Evolutionary conservation across 2,888 invertebrate genomes (phyloP).

Genomic region (Folsomia manolachei): DNA sequence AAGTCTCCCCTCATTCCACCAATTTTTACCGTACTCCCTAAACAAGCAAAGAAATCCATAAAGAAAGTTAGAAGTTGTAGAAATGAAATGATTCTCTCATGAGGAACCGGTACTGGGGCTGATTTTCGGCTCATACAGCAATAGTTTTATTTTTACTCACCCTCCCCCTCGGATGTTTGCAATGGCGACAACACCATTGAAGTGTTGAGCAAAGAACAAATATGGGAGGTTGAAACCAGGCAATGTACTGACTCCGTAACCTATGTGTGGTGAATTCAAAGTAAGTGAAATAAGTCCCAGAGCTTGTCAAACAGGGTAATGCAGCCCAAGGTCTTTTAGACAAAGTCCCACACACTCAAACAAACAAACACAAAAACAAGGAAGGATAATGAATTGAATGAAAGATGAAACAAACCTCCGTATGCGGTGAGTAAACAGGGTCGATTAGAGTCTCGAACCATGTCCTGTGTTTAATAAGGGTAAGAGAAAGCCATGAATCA

Average conservation of each 20-base stretch:
- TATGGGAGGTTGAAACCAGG: conserved; percentile 82
- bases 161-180: conserved; percentile 96
- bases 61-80: too few species aligned
- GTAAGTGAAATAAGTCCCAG: too few species aligned
- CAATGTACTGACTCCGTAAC: conserved; percentile 73
- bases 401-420: background rate
- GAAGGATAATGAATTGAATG: background rate
- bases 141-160: too few species aligned
- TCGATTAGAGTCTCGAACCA: background rate
- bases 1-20: conserved; percentile 87
- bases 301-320: too few species aligned
- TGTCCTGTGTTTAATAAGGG: background rate
- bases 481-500: background rate
- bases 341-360: too few species aligned
- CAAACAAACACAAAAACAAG: conserved; percentile 28
- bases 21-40: conserved; percentile 21
- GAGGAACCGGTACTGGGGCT: too few species aligned
- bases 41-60: background rate
- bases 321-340: too few species aligned
- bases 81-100: too few species aligned
- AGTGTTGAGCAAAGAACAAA: conserved; percentile 59
- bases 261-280: conserved; percentile 63
- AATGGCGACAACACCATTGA: conserved; percentile 82
- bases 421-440: conserved; percentile 4
- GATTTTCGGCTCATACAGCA: too few species aligned